Evolutionary conservation across 2,888 invertebrate species (phyloP).

Genomic region (Drosophila cognata): DNA sequence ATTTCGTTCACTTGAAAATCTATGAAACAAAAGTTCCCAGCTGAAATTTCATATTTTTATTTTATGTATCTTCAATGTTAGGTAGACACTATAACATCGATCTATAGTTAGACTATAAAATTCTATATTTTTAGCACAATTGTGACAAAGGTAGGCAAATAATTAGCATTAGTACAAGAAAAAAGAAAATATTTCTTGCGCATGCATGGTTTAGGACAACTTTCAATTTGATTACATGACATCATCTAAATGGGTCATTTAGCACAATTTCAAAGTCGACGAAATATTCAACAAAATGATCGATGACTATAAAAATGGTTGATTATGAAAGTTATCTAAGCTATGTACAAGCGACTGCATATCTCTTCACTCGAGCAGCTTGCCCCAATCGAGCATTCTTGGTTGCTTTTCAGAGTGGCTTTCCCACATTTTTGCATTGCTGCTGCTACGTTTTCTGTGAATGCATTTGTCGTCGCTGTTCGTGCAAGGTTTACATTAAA

Average conservation of each 20-base stretch:
- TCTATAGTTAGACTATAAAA: not conserved
- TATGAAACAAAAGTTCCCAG: conserved; percentile 1
- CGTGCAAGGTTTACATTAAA: conserved; percentile 38
- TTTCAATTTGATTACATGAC: not conserved
- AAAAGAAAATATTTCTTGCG: not conserved
- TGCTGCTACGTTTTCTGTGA: conserved; percentile 10
- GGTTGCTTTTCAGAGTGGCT: not conserved
- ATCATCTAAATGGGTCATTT: not conserved
- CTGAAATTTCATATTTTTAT: not conserved
- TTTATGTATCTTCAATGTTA: not conserved
- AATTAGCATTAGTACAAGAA: not conserved
- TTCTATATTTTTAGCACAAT: not conserved
- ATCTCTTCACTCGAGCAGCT: not conserved
- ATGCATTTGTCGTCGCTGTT: conserved; percentile 21
- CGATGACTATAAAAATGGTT: not conserved
- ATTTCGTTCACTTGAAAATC: not conserved
- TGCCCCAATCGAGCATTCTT: not conserved
- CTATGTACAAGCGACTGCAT: not conserved
- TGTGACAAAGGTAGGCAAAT: not conserved
- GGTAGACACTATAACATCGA: not conserved
- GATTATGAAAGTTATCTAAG: not conserved
- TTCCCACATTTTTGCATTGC: conserved; percentile 28
- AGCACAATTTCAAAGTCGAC: not conserved
- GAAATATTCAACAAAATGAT: not conserved
- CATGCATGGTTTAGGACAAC: not conserved